Percentiles rank a stretch among this genome's conserved stretches.
Conservation (phyloP, 2,888 invertebrate genomes). For the Diogma glabrata region DNA sequence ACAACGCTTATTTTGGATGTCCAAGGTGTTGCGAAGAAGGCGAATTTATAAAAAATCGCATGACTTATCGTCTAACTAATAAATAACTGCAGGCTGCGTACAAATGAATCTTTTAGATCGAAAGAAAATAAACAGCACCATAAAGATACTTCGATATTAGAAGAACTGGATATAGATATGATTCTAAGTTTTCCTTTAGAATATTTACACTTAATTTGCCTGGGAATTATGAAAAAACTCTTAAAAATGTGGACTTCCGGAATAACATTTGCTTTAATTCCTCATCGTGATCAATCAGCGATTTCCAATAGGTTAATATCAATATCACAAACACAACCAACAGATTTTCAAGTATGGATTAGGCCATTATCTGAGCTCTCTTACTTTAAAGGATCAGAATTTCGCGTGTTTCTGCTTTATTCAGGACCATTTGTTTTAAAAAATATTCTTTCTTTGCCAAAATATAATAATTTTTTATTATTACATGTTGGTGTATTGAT, state of each 20-base stretch:
- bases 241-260: conserved; percentile 2
- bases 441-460: neutral
- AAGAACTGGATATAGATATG: conserved; percentile 4
- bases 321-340: neutral
- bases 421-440: neutral
- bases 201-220: neutral
- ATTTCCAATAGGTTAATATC: neutral
- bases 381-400: conserved; percentile 9
- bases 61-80: conserved; percentile 7
- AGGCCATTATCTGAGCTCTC: neutral
- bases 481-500: neutral
- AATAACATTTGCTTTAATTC: neutral
- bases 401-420: neutral
- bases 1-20: conserved; percentile 4
- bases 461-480: conserved; percentile 1
- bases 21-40: conserved; percentile 6
- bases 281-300: neutral
- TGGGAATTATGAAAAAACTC: neutral
- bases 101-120: neutral
- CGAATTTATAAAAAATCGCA: neutral
- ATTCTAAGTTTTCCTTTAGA: neutral
- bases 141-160: neutral
- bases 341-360: conserved; percentile 3
- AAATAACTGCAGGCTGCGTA: neutral
- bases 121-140: conserved; percentile 7